Percentiles rank a stretch among this genome's conserved stretches.
phyloP scores from a whole-genome alignment of 2,113 vertebrate species.

The human region DNA sequence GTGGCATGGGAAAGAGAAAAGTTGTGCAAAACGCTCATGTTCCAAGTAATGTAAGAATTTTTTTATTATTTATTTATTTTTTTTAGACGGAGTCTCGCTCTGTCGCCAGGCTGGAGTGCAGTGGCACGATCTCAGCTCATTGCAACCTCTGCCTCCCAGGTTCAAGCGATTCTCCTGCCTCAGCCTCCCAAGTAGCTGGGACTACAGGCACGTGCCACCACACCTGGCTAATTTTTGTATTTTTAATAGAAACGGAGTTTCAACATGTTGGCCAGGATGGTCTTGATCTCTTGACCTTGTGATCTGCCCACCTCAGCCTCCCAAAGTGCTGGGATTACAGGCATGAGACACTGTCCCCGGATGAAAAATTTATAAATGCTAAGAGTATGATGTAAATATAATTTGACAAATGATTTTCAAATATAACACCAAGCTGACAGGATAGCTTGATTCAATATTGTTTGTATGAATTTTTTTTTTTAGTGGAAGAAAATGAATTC shows the following conservation, averaged over 20 bases:
- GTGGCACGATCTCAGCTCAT: too few relatives aligned
- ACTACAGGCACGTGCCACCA: too few relatives aligned
- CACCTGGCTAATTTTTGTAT: too few relatives aligned
- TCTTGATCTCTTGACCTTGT: too few relatives aligned
- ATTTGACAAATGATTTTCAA: neutral
- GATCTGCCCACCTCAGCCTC: neutral
- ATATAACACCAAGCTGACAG: neutral
- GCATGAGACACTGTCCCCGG: too few relatives aligned
- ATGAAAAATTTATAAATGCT: neutral
- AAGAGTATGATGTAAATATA: neutral
- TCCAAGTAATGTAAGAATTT: neutral
- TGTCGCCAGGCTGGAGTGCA: too few relatives aligned
- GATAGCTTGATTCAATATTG: neutral
- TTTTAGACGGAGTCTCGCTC: neutral
- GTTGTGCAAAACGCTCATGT: neutral
- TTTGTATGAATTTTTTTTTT: neutral
- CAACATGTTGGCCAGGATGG: too few relatives aligned
- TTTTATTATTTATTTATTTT: neutral
- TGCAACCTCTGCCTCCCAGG: too few relatives aligned
- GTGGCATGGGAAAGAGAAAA: neutral
- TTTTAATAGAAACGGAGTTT: too few relatives aligned
- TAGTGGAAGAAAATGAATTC: neutral
- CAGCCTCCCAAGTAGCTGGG: too few relatives aligned
- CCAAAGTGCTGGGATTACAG: neutral
- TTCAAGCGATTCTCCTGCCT: too few relatives aligned